Evolutionary conservation across 35 echinoderm and acorn worm genomes (phyloP), one percentile per base, ranked within the genome.

Genomic region (Ophioderma brevispina): DNA sequence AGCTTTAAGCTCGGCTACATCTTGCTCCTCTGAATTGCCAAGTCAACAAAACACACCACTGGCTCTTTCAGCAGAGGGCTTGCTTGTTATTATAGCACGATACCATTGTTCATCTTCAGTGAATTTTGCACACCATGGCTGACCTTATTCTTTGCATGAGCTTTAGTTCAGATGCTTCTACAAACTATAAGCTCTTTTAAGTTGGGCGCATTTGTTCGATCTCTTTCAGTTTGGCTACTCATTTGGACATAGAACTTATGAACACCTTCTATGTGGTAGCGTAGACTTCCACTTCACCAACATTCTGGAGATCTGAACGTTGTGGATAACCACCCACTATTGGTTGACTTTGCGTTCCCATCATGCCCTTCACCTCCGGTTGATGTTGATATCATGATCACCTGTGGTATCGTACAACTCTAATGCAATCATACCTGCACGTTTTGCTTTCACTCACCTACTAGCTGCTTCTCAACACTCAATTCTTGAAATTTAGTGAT

Each of bases 101-200:
- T 98, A 98, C 96, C 93, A 98, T 17, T 92, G 77, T 10, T 82
- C 85, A 76, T 98, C 96, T 41, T 95, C 90, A 14, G 77, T 49
- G 76, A 98, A 98, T 78, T 92, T 91, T 40, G 96, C 93, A 39
- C 91, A 87, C 75, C 96, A 98, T 64, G 90, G 36, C 41, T 79
- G 82, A 19, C 93, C 93, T 0, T 63, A 35, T 19, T 56, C 82
- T 64, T 38, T 87, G 80, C 42, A 55, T 64, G 88, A 97, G 79
- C 38, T 56, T 32, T 32, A 64, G 63, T 14, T 39, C 37, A 37
- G 8, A 13, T 38, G 46, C 40, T 30, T 32, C 42, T 34, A 33
- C 37, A 41, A 80, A 18, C 28, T 30, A 40, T 90, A 90, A n/a
- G 36, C 39, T 19, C 33, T 77, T 84, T 90, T 37, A 30, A 90